Evolutionary conservation across 2,797 vertebrate genomes (phyloP).

Genomic region (Acipenser oxyrinchus): DNA sequence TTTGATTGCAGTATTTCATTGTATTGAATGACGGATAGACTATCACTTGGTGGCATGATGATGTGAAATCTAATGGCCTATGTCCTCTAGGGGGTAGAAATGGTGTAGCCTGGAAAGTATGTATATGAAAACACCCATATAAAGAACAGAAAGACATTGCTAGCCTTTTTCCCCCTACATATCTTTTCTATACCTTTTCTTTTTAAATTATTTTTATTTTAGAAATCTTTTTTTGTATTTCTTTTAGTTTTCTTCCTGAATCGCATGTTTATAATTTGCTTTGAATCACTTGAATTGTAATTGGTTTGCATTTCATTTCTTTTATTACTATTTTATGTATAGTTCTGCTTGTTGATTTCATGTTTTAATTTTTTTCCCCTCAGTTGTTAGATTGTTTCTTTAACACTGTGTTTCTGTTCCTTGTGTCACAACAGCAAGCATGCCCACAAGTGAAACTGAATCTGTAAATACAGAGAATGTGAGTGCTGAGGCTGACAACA

Average conservation of each 20-base stretch:
- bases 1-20: too few species aligned
- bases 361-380: background rate
- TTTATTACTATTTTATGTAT: too few species aligned
- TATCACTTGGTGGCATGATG: background rate
- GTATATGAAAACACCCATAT: background rate
- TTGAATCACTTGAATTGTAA: background rate
- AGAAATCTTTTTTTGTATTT: background rate
- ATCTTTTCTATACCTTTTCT: background rate
- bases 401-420: too few species aligned
- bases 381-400: too few species aligned
- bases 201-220: background rate
- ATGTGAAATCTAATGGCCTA: background rate
- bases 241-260: background rate
- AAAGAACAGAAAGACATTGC: background rate
- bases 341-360: too few species aligned
- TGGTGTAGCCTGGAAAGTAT: background rate
- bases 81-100: background rate
- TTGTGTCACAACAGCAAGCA: conserved; percentile 68
- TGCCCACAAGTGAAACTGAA: conserved; percentile 89
- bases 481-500: conserved; percentile 75
- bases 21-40: background rate
- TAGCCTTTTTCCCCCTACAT: too few species aligned
- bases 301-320: conserved; percentile 4
- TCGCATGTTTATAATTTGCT: background rate
- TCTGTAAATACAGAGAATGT: conserved; percentile 92